Base-by-base conservation (phyloP, 2,888 invertebrate species). In the Neelides folsomi region DNA sequence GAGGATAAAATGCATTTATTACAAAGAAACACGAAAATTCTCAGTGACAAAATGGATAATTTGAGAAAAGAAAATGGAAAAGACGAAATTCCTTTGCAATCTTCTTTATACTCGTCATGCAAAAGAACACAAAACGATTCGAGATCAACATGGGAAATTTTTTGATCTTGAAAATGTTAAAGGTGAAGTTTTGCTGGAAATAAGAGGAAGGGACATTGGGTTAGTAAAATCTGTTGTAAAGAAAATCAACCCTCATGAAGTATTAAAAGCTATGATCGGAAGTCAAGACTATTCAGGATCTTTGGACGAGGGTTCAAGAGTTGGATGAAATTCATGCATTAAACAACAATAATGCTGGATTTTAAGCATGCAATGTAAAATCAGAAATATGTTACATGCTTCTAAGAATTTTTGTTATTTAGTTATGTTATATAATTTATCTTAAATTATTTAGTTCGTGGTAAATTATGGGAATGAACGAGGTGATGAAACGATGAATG, bases 31-130 rank as follows among this genome's bases (percentile, higher is more conserved):
- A 45, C 12, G 12, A 42, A 51, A 8, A 35, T 10, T 27, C 19
- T 46, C 3, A 55, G 56, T 8, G 53, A 53, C 6, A 52, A 56
- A 12, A 37, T 54, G 16, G 53, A 58, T 15, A 50, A 54, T 35
- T 46, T 52, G 6, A 53, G 48, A 19, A 47, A 51, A 35, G 58
- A 55, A 37, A 57, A 56, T 39, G 45, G 52, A 54, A 40, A 57
- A 53, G 10, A 54, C 53, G 5, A 20, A 50, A 37, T 63, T 63
- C 51, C 43, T 60, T 1, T 36, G 52, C 2, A 56, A 62, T 47
- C 48, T 64, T 4, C 46, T 64, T 8, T 64, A 57, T 50, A 62
- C 64, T 1, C 39, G 62, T 5, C 59, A 58, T 50, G 54, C 58
- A 1, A 50, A 60, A 19, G 64, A 62, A 5, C 62, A 59, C 39